A percentile compares a stretch with the other conserved stretches of the same genome.
phyloP scores from a whole-genome alignment of 2,113 vertebrate species.

The Gnathonemus echidnorhynchus region DNA sequence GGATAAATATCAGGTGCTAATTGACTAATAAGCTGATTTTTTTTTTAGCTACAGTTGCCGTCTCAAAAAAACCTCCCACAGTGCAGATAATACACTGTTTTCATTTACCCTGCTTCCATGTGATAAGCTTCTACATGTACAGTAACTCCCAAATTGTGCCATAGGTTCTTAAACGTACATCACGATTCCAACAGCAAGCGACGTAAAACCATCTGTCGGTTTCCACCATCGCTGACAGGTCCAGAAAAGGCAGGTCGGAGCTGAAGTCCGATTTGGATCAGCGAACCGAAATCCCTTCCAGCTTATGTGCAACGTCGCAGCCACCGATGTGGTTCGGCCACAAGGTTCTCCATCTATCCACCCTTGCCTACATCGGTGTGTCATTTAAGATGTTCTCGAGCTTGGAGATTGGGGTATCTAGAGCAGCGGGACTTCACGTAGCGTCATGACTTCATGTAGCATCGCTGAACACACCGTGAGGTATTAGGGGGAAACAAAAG shows the following conservation, averaged over 20 bases:
- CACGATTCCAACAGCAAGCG: not conserved
- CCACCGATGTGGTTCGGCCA: not conserved
- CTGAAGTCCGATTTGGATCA: not conserved
- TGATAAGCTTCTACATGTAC: not conserved
- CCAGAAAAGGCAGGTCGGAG: not conserved
- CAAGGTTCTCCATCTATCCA: not conserved
- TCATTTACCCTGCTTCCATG: not conserved
- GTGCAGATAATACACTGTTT: not conserved
- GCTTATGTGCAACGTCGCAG: not conserved
- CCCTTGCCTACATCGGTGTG: not conserved
- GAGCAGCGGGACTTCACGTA: not conserved
- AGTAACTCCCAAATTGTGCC: not conserved
- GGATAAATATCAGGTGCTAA: not conserved
- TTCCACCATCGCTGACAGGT: not conserved
- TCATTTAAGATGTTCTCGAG: not conserved
- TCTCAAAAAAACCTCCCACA: not conserved
- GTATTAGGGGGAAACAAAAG: not conserved
- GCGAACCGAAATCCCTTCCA: not conserved
- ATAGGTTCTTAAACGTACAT: not conserved
- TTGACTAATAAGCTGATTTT: not conserved
- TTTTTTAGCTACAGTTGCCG: not conserved
- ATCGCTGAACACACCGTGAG: conserved; percentile 8
- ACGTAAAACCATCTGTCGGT: not conserved
- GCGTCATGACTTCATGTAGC: not conserved
- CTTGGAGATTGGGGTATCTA: not conserved